Conservation (phyloP, 2,888 invertebrate genomes). For the Capitulum mitella region DNA sequence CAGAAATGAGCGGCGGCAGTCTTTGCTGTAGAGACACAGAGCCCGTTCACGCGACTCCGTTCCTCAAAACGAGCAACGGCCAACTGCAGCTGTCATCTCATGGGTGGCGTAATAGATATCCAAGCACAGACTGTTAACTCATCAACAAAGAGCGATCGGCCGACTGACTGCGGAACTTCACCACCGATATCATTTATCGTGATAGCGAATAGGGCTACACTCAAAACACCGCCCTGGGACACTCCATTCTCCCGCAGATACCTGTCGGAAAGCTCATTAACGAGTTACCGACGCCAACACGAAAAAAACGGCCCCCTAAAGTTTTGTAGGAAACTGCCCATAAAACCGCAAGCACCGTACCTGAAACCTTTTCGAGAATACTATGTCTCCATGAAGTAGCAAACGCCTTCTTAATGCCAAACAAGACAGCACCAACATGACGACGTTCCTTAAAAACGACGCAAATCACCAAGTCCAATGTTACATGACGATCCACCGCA, state of each 20-base stretch:
- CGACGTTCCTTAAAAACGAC: not conserved
- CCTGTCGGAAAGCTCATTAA: not conserved
- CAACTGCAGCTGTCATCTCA: not conserved
- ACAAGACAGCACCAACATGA: not conserved
- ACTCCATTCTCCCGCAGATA: not conserved
- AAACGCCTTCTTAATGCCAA: not conserved
- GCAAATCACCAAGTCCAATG: no score
- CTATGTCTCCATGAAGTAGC: not conserved
- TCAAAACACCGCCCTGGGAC: not conserved
- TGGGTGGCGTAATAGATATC: not conserved
- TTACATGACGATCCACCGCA: no score
- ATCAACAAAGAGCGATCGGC: not conserved
- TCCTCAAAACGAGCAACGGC: not conserved
- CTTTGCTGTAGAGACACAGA: not conserved
- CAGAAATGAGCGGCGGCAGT: not conserved
- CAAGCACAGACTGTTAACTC: not conserved
- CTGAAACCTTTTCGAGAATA: not conserved
- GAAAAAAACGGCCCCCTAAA: not conserved
- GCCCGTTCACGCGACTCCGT: not conserved
- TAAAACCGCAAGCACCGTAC: not conserved
- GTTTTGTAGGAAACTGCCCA: not conserved
- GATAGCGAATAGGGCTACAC: not conserved
- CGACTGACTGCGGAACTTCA: not conserved
- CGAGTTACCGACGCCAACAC: not conserved
- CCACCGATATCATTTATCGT: not conserved